Percentiles rank a stretch among this genome's conserved stretches.
phyloP scores from a whole-genome alignment of 1,140 invertebrate genomes.

The Octopus bimaculoides region DNA sequence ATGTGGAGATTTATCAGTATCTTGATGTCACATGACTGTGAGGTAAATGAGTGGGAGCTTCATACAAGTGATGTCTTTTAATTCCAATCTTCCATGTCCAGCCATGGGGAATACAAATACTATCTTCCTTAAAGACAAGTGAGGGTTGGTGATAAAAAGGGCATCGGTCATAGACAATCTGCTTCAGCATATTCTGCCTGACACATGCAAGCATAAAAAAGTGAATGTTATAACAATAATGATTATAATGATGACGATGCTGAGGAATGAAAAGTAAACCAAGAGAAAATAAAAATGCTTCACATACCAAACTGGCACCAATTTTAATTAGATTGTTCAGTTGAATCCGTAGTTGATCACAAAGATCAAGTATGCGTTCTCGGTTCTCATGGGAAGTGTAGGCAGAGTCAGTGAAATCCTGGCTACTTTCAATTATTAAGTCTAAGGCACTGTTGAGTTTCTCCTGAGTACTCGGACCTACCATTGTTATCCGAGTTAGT shows the following conservation, averaged over 20 bases:
- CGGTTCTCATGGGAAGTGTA: constrained; percentile 96
- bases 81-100: too few relatives aligned
- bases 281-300: background rate
- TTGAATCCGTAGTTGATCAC: constrained; percentile 62
- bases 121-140: too few relatives aligned
- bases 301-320: constrained; percentile 77
- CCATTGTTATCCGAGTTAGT: constrained; percentile 71
- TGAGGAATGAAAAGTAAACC: background rate
- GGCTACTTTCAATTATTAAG: constrained; percentile 88
- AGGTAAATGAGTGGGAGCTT: too few relatives aligned
- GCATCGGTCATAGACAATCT: too few relatives aligned
- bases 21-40: too few relatives aligned
- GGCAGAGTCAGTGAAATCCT: constrained; percentile 98
- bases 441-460: constrained; percentile 81
- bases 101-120: too few relatives aligned
- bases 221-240: too few relatives aligned
- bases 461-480: constrained; percentile 60
- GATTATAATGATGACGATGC: background rate
- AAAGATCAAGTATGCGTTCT: constrained; percentile 89
- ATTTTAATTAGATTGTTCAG: constrained; percentile 68
- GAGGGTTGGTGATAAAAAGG: too few relatives aligned
- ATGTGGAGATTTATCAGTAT: too few relatives aligned
- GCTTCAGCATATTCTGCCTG: too few relatives aligned
- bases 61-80: too few relatives aligned
- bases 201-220: too few relatives aligned